phyloP scores from a whole-genome alignment of 2,888 invertebrate genomes.

The Chalcis sispes region DNA sequence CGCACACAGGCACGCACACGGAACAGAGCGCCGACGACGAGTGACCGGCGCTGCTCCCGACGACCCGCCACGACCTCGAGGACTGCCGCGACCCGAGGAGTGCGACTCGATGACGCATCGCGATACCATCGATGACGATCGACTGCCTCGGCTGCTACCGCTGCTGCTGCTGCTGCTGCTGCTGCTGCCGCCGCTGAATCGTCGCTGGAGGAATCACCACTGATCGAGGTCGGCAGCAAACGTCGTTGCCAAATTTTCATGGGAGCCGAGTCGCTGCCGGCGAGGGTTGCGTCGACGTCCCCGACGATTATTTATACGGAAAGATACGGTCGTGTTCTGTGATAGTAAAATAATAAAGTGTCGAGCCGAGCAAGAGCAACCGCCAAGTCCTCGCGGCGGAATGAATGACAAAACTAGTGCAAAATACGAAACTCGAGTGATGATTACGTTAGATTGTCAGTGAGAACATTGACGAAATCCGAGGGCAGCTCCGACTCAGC shows the following conservation, averaged over 20 bases:
- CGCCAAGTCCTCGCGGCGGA: not conserved
- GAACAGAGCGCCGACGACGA: not conserved
- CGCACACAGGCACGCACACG: slow-evolving; percentile 12
- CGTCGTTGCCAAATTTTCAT: slow-evolving; percentile 9
- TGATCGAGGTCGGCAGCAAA: not conserved
- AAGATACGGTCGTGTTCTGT: slow-evolving; percentile 53
- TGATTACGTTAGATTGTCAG: too few relatives aligned
- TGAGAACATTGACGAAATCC: slow-evolving; percentile 42
- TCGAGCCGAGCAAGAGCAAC: not conserved
- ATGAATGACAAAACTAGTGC: slow-evolving; percentile 20
- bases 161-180: too few relatives aligned
- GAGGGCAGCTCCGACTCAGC: not conserved
- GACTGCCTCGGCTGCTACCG: not conserved
- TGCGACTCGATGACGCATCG: not conserved
- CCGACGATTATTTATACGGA: slow-evolving; percentile 19
- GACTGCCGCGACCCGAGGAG: not conserved
- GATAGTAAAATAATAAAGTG: slow-evolving; percentile 42
- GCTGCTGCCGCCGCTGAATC: slow-evolving; percentile 12
- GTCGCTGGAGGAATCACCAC: not conserved
- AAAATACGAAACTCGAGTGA: slow-evolving; percentile 28
- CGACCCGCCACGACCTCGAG: not conserved
- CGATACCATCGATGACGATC: too few relatives aligned
- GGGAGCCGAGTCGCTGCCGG: slow-evolving; percentile 37
- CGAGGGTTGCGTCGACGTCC: slow-evolving; percentile 56
- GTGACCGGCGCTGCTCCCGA: not conserved